Conservation (phyloP, 2,113 vertebrate genomes). For the Myodes glareolus region DNA sequence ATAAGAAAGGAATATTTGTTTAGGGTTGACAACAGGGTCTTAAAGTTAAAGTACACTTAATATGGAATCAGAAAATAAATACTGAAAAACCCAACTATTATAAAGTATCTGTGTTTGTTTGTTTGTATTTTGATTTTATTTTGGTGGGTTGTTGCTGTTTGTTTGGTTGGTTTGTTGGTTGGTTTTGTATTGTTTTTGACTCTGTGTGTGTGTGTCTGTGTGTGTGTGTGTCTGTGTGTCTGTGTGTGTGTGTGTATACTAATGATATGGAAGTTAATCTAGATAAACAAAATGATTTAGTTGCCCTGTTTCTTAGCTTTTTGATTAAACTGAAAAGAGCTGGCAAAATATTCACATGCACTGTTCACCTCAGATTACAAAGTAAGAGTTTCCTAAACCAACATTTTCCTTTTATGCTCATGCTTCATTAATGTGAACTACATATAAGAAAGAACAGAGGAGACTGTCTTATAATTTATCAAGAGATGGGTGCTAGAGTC, state of each 20-base stretch:
- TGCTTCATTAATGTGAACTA: neutral
- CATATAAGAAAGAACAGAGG: too few relatives aligned
- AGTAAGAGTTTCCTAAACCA: neutral
- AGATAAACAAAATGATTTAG: neutral
- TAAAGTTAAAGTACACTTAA: neutral
- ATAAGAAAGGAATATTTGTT: neutral
- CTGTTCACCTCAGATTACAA: neutral
- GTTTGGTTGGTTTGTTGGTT: neutral
- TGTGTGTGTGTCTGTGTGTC: neutral
- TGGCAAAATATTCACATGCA: neutral
- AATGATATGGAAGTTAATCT: neutral
- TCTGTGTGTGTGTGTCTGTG: neutral
- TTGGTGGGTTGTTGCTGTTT: neutral
- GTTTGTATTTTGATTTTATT: neutral
- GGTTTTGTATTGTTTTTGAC: neutral
- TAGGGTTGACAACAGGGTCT: neutral
- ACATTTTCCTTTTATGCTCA: neutral
- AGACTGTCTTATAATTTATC: neutral
- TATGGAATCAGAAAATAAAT: conserved; percentile 27
- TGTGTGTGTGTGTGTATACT: neutral
- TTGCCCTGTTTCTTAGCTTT: neutral
- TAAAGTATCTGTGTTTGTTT: neutral
- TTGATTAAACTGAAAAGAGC: neutral
- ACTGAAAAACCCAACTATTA: neutral
- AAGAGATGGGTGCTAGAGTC: neutral